Conservation (phyloP, 2,888 invertebrate species). For the Crepidodera aurea region DNA sequence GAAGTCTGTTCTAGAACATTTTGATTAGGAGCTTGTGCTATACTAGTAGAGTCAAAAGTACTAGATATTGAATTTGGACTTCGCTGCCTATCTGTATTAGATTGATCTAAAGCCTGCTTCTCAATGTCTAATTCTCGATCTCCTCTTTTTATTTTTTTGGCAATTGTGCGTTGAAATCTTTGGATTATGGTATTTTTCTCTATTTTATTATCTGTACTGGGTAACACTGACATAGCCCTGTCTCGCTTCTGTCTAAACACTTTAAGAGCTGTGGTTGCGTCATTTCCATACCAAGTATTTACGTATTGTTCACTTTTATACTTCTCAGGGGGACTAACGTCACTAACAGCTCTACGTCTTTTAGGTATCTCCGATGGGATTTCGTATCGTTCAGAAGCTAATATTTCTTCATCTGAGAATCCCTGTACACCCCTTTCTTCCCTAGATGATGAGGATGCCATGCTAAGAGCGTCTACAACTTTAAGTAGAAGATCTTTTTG, state of each 20-base stretch:
- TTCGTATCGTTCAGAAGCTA: conserved; percentile 70
- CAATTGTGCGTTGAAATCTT: conserved; percentile 38
- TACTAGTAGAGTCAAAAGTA: conserved; percentile 36
- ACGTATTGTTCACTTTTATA: conserved; percentile 56
- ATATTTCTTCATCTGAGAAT: conserved; percentile 77
- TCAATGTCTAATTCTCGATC: conserved; percentile 50
- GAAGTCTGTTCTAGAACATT: conserved; percentile 82
- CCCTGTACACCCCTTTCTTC: conserved; percentile 70
- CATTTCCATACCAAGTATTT: conserved; percentile 76
- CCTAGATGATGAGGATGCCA: conserved; percentile 53
- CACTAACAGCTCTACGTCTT: conserved; percentile 71
- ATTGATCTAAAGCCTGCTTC: conserved; percentile 44
- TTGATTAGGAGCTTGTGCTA: conserved; percentile 58
- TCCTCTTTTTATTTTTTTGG: conserved; percentile 38
- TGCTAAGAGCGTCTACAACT: conserved; percentile 79
- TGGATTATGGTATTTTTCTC: conserved; percentile 28
- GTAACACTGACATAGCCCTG: conserved; percentile 40
- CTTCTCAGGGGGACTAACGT: conserved; percentile 58
- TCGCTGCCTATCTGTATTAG: conserved; percentile 57
- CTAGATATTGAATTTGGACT: conserved; percentile 60
- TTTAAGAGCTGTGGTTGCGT: conserved; percentile 68
- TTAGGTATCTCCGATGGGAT: conserved; percentile 38
- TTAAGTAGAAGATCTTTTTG: conserved; percentile 79
- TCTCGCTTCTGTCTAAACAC: conserved; percentile 54
- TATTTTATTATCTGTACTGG: neutral